Evolutionary conservation across 2,113 vertebrate genomes (phyloP).

Genomic region (Neofelis nebulosa): DNA sequence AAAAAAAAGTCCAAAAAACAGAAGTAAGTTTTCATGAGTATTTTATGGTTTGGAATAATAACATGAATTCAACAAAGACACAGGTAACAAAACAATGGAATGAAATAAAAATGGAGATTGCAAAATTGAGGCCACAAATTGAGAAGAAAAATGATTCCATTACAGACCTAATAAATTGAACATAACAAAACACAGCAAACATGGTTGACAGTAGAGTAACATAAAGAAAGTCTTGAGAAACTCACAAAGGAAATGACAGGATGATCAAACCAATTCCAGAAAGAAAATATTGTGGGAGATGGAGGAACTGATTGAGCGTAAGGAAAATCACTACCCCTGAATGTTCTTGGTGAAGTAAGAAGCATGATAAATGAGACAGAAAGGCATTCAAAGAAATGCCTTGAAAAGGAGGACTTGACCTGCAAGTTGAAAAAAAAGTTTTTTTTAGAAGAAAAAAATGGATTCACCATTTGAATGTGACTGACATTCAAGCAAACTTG

Average conservation of each 20-base stretch:
- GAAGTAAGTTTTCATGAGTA: not conserved
- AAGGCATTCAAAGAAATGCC: not conserved
- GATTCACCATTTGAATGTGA: not conserved
- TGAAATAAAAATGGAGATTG: not conserved
- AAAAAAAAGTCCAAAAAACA: not conserved
- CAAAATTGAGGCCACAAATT: not conserved
- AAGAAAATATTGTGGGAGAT: not conserved
- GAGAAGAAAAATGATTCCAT: not conserved
- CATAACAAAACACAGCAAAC: not conserved
- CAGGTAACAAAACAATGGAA: not conserved
- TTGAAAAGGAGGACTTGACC: not conserved
- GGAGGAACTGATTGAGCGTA: not conserved
- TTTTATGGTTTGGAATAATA: not conserved
- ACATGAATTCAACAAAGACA: not conserved
- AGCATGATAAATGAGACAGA: not conserved
- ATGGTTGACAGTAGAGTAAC: not conserved
- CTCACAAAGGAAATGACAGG: not conserved
- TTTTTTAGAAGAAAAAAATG: constrained; percentile 39
- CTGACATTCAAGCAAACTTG: not conserved
- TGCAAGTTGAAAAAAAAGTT: not conserved
- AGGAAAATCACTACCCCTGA: not conserved
- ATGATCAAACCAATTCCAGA: not conserved
- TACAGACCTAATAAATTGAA: not conserved
- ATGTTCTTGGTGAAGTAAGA: not conserved
- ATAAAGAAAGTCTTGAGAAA: not conserved